Percentiles rank a stretch among this genome's conserved stretches.
Evolutionary conservation across 2,113 vertebrate genomes (phyloP).

Genomic region (Andinoacara biseriatus): DNA sequence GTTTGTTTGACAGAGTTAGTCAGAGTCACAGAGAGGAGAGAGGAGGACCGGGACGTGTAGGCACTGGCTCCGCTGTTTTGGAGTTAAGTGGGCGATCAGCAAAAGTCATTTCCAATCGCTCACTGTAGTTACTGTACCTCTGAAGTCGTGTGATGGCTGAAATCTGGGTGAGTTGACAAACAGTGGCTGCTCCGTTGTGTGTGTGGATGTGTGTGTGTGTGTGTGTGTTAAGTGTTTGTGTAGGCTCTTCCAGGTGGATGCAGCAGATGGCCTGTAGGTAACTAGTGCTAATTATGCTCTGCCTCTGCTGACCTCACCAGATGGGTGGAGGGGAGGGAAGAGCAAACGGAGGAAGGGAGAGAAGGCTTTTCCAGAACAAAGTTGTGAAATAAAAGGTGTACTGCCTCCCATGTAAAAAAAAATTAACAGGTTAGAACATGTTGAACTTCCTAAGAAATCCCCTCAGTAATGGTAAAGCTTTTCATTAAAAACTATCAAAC

Average conservation of each 20-base stretch:
- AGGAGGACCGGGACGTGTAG: slow-evolving; percentile 31
- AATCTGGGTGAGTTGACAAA: slow-evolving; percentile 72
- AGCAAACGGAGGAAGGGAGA: slow-evolving; percentile 14
- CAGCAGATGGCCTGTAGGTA: slow-evolving; percentile 75
- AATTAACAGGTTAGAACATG: slow-evolving; percentile 53
- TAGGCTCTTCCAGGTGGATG: slow-evolving; percentile 65
- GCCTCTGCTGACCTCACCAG: slow-evolving; percentile 69
- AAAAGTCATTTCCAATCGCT: slow-evolving; percentile 42
- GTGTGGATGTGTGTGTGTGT: neutral
- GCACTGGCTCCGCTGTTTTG: slow-evolving; percentile 45
- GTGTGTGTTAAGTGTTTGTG: slow-evolving; percentile 17
- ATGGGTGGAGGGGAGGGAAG: slow-evolving; percentile 59
- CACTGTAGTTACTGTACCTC: neutral
- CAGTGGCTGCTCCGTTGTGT: neutral
- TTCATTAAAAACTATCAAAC: neutral
- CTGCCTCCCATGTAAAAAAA: slow-evolving; percentile 3
- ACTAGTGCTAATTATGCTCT: slow-evolving; percentile 58
- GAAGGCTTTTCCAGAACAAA: slow-evolving; percentile 21
- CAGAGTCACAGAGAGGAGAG: slow-evolving; percentile 38
- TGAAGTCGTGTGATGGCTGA: slow-evolving; percentile 40
- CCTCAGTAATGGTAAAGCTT: neutral
- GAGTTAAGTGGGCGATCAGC: slow-evolving; percentile 36
- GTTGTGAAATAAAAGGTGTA: slow-evolving; percentile 38
- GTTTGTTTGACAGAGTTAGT: slow-evolving; percentile 53
- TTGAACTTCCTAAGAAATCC: neutral